phyloP scores from a whole-genome alignment of 2,888 invertebrate genomes.

The Prostheceraeus crozeri region DNA sequence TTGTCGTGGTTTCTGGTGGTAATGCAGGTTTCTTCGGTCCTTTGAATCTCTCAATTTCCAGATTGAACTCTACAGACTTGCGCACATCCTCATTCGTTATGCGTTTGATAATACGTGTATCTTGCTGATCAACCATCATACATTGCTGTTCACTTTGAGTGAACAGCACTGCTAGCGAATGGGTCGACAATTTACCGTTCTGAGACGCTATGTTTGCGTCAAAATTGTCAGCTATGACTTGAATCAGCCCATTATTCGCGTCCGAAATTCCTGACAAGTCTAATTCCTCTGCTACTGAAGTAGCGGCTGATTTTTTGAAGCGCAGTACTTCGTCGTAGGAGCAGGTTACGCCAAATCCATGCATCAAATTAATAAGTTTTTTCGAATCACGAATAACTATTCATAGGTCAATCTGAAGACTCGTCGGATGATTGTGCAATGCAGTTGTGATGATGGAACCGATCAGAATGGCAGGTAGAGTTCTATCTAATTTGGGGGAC shows the following conservation, averaged over 20 bases:
- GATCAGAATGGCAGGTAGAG: slow-evolving; percentile 18
- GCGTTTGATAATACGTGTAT: neutral
- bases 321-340: slow-evolving; percentile 41
- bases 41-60: slow-evolving; percentile 30
- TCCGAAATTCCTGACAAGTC: slow-evolving; percentile 9
- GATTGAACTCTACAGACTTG: slow-evolving; percentile 24
- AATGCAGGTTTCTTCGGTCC: slow-evolving; percentile 37
- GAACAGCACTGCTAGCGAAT: slow-evolving; percentile 37
- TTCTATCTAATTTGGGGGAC: slow-evolving; percentile 1
- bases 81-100: slow-evolving; percentile 10
- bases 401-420: slow-evolving; percentile 28
- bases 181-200: slow-evolving; percentile 39
- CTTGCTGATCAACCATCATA: too few relatives aligned
- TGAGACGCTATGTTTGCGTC: slow-evolving; percentile 39
- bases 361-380: slow-evolving; percentile 20
- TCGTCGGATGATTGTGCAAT: slow-evolving; percentile 23
- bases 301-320: slow-evolving; percentile 42
- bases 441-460: slow-evolving; percentile 29
- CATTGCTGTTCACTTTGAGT: too few relatives aligned
- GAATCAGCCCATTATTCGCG: slow-evolving; percentile 37
- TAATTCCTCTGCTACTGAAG: slow-evolving; percentile 27
- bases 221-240: slow-evolving; percentile 40
- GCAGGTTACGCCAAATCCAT: slow-evolving; percentile 39
- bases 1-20: slow-evolving; percentile 18
- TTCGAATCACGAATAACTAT: slow-evolving; percentile 26